phyloP scores from a whole-genome alignment of 2,888 invertebrate species.

The Caenorhabditis sulstoni region DNA sequence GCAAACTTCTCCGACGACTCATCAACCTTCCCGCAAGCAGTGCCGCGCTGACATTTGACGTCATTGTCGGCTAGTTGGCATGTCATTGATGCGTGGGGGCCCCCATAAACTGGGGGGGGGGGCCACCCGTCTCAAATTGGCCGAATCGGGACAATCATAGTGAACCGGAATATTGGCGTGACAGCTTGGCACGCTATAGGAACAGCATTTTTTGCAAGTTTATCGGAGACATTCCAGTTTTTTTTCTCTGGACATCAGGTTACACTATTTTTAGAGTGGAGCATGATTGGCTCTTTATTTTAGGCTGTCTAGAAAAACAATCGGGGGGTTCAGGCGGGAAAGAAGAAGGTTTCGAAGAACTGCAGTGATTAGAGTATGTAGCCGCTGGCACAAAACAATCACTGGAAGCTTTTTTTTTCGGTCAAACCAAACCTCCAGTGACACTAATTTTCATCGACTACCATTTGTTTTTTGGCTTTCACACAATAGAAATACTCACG shows the following conservation, averaged over 20 bases:
- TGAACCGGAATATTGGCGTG: slow-evolving; percentile 35
- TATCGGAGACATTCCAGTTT: slow-evolving; percentile 1
- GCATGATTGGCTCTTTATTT: slow-evolving; percentile 29
- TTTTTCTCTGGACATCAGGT: slow-evolving; percentile 9
- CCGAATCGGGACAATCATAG: slow-evolving; percentile 38
- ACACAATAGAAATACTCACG: background rate
- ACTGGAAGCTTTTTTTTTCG: background rate
- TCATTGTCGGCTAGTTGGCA: slow-evolving; percentile 38
- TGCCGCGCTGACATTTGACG: slow-evolving; percentile 31
- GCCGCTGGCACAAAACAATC: slow-evolving; percentile 8
- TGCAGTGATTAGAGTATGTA: background rate
- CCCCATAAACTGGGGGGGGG: background rate
- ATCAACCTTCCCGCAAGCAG: slow-evolving; percentile 29
- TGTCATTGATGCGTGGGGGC: slow-evolving; percentile 50
- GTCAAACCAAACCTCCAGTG: background rate
- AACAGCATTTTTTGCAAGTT: slow-evolving; percentile 32
- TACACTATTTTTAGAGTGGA: slow-evolving; percentile 31
- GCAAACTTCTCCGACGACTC: slow-evolving; percentile 21
- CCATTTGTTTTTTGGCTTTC: background rate
- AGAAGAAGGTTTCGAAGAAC: background rate
- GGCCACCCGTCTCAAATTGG: too few species aligned
- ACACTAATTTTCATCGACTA: slow-evolving; percentile 2
- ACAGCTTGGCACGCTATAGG: slow-evolving; percentile 6
- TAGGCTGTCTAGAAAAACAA: slow-evolving; percentile 19
- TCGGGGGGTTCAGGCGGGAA: slow-evolving; percentile 6